These are phyloP conservation scores for Molossus alvarezi DNA, from an alignment of 2,797 vertebrate species.

Conservation along the genomic window DNA sequence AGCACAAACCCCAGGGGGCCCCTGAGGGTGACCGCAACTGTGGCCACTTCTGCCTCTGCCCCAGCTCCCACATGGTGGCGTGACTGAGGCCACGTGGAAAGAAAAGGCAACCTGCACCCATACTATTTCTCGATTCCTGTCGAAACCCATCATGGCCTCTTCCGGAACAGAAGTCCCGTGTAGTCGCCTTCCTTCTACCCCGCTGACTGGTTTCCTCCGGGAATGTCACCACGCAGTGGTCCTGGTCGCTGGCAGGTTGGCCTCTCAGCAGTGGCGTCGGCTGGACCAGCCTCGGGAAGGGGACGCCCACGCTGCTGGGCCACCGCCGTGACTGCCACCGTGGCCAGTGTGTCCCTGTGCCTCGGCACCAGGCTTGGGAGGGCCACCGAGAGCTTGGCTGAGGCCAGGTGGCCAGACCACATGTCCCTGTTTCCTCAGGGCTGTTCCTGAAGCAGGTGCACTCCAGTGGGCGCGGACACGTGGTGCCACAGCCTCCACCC, in stretches of 20 bases:
- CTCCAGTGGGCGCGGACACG: neutral
- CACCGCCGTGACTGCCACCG: rapidly evolving
- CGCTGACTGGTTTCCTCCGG: neutral
- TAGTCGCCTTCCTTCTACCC: too few species aligned
- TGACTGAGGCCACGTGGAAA: too few species aligned
- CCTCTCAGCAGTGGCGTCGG: rapidly evolving
- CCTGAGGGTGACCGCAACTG: rapidly evolving
- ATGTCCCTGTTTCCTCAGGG: neutral
- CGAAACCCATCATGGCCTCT: rapidly evolving
- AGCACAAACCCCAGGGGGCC: neutral
- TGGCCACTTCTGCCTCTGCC: neutral
- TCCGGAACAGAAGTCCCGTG: rapidly evolving
- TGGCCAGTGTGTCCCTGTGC: neutral
- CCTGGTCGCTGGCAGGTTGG: neutral
- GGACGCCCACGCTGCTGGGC: neutral
- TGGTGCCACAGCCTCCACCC: neutral
- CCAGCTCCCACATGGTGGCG: neutral
- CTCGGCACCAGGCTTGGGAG: neutral
- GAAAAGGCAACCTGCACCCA: neutral
- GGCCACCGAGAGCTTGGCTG: neutral
- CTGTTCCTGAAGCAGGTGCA: neutral
- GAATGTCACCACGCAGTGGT: too few species aligned
- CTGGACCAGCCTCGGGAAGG: neutral
- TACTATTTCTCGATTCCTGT: rapidly evolving
- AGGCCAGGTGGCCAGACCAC: neutral